These are phyloP conservation scores for Amyelois transitella DNA, from an alignment of 1,140 invertebrate genomes.

Conservation along the genomic window DNA sequence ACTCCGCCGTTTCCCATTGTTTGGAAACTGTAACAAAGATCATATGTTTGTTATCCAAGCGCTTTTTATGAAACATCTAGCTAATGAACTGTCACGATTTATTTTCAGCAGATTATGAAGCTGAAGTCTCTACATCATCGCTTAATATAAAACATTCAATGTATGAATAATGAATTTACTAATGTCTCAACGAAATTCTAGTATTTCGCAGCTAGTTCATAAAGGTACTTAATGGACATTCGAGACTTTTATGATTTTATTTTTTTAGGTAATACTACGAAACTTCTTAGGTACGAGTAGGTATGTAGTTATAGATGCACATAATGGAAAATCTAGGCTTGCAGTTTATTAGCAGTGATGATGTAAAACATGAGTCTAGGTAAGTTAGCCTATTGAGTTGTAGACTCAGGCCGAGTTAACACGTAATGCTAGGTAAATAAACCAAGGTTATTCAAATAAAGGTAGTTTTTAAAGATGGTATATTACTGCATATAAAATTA, in stretches of 20 bases:
- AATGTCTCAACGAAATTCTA: background rate
- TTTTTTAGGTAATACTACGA: too few species aligned
- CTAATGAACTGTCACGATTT: slow-evolving; percentile 35
- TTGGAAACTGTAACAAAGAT: slow-evolving; percentile 59
- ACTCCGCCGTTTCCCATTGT: slow-evolving; percentile 74
- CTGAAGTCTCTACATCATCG: slow-evolving; percentile 26
- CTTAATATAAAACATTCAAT: slow-evolving; percentile 27
- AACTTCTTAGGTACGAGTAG: too few species aligned
- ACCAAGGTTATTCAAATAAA: background rate
- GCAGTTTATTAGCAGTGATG: background rate
- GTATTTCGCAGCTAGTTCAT: too few species aligned
- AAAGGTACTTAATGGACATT: too few species aligned
- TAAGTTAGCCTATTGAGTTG: background rate
- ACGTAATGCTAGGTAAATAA: background rate
- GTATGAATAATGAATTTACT: background rate
- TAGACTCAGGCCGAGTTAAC: background rate
- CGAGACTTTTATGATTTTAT: too few species aligned
- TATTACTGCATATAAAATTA: too few species aligned
- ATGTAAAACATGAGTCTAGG: slow-evolving; percentile 4
- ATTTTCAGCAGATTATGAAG: slow-evolving; percentile 26
- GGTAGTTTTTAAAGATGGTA: too few species aligned
- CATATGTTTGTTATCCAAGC: background rate
- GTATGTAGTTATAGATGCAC: too few species aligned
- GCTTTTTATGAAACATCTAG: background rate
- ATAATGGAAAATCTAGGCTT: background rate